phyloP scores from a whole-genome alignment of 2,888 invertebrate genomes.

The Sycophila texana region DNA sequence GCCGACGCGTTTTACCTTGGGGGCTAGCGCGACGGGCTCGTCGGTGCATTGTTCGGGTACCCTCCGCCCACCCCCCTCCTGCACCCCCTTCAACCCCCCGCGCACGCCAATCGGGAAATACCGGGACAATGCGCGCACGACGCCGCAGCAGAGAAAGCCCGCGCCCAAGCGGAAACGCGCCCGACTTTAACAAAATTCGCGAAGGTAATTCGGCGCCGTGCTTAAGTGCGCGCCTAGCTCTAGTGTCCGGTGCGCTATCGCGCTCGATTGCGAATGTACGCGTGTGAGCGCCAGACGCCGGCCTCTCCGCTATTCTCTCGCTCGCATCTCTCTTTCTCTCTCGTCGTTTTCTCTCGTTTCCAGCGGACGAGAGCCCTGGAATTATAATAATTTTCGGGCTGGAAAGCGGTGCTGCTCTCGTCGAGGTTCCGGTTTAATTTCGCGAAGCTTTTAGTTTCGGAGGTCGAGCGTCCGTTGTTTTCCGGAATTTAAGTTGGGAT shows the following conservation, averaged over 20 bases:
- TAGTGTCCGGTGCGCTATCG: background rate
- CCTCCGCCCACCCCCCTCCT: slow-evolving; percentile 6
- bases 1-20: slow-evolving; percentile 47
- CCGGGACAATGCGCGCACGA: slow-evolving; percentile 52
- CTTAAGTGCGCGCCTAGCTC: slow-evolving; percentile 64
- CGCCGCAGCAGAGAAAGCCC: slow-evolving; percentile 56
- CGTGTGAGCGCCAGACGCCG: background rate
- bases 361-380: slow-evolving; percentile 9
- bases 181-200: slow-evolving; percentile 68
- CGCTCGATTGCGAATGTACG: background rate
- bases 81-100: slow-evolving; percentile 13
- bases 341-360: background rate
- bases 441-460: slow-evolving; percentile 12
- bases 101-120: slow-evolving; percentile 49
- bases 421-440: slow-evolving; percentile 25
- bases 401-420: background rate
- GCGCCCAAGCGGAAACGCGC: background rate
- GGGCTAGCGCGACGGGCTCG: slow-evolving; percentile 38
- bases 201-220: slow-evolving; percentile 64
- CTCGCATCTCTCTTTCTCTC: no score
- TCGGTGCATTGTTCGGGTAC: slow-evolving; percentile 47
- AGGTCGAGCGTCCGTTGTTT: background rate
- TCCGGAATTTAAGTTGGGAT: slow-evolving; percentile 1
- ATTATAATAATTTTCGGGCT: slow-evolving; percentile 33
- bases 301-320: no score